Evolutionary conservation across 2,888 invertebrate species (phyloP).

Genomic region (Drosophila longiperda): DNA sequence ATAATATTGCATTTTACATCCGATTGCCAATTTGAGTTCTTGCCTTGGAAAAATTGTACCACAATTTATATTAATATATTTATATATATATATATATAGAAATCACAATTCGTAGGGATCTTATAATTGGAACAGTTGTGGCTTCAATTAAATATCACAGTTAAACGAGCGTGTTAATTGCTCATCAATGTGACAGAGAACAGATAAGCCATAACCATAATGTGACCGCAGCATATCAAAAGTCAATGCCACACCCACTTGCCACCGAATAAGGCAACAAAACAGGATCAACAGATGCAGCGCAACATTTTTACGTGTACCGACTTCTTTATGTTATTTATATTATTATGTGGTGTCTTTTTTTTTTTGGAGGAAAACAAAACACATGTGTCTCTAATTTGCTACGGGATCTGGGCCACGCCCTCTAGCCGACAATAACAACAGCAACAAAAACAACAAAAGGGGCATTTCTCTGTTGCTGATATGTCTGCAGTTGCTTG

Average conservation of each 20-base stretch:
- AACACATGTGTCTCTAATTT: constrained; percentile 75
- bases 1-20: not conserved
- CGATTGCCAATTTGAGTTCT: not conserved
- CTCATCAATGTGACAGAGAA: constrained; percentile 51
- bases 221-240: constrained; percentile 54
- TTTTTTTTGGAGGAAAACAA: constrained; percentile 24
- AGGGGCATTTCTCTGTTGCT: not conserved
- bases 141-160: constrained; percentile 53
- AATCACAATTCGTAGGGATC: not conserved
- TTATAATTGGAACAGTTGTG: constrained; percentile 64
- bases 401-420: constrained; percentile 51
- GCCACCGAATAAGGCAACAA: constrained; percentile 19
- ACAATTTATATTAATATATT: not conserved
- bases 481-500: constrained; percentile 29
- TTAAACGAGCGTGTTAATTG: constrained; percentile 74
- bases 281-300: constrained; percentile 69
- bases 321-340: constrained; percentile 2
- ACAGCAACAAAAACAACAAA: not conserved
- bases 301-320: constrained; percentile 46
- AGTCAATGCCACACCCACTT: constrained; percentile 67
- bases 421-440: constrained; percentile 37
- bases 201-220: constrained; percentile 66
- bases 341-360: constrained; percentile 22
- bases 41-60: not conserved
- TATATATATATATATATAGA: not conserved